Evolutionary conservation across 2,113 vertebrate genomes (phyloP), one percentile per base, ranked within the genome.

Genomic region (Trematocara marginatum): DNA sequence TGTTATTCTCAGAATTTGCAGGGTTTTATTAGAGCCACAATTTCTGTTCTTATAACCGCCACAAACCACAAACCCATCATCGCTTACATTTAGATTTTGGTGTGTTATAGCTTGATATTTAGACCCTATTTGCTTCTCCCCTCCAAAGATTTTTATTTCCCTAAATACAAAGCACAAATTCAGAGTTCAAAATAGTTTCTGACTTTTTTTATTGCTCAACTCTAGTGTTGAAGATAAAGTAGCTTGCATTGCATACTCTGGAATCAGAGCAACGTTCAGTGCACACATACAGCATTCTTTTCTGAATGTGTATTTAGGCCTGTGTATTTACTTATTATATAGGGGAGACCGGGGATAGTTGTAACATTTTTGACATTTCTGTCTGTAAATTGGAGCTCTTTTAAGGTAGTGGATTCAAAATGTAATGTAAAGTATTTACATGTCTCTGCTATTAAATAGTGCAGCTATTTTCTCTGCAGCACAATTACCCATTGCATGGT

Each of bases 61-160:
- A 35, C 31, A 59, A 31, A 69, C 64, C 6, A 40, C 0, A 71
- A 71, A 47, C 66, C 0, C 15, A 3, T 31, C 47, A 34, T 31
- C 0, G 29, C 2, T 49, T 51, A 7, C 42, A 49, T 76, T 49
- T 76, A 4, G 0, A 49, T 47, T 74, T 49, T 31, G 42, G 0
- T 15, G n/a, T 29, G 42, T 47, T 49, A 12, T 49, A n/a, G 0
- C 10, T 29, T 31, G 15, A 76, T 49, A 31, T 49, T 11, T 49
- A 49, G 0, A 76, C 15, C 1, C 26, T 7, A 0, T 0, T 29
- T 42, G 13, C 20, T 34, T 18, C 15, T 18, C 7, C 10, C 26
- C 26, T 11, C 15, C 7, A 47, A 47, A 47, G 23, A 74, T 29
- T 74, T 74, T 16, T 2, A 26, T 29, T 74, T 18, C n/a, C 45